Base-by-base conservation (phyloP, 2,113 vertebrate species). In the Irena cyanogastra region DNA sequence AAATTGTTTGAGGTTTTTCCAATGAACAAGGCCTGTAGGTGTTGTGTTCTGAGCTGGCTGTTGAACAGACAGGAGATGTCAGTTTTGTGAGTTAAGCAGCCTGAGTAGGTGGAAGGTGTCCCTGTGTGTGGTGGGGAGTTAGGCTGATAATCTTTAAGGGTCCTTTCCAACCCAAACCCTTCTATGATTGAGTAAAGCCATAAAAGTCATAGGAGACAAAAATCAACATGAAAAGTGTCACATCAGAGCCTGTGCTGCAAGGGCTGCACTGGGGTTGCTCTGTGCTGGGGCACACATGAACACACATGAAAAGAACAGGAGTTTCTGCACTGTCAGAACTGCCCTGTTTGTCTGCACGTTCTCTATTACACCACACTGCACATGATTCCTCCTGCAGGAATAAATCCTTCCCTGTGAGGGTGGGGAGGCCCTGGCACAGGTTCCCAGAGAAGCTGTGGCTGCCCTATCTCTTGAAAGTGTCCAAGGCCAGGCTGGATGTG, bases 231-330 rank as follows among this genome's bases (percentile, higher is more conserved):
- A 4, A 1, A 60, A 69, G 24, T 7, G 17, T 54, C 8, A 7
- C 42, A 54, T 50, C 69, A 63, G 77, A 64, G 8, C 4, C 5
- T 10, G 37, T 70, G 78, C 65, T 74, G 60, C 28, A 4, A 3
- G 33, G 50, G 30, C 59, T 75, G 61, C 16, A 1, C 1, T 39
- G 28, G 31, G 9, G 39, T 14, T 44, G 80, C 30, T 49, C 16
- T 42, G 28, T 65, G 23, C 66, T 41, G 65, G 70, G 35, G 17
- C 42, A 31, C 22, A 23, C 72, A 53, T 23, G 23, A 82, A 11
- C 1, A 3, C 33, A 28, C 1, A 0, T 27, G 27, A 39, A n/a
- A 54, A 27, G 28, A 45, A 1, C 20, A 35, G 54, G 17, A 56
- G 54, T 30, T 89, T 16, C 53, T 80, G 53, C 61, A 41, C 31